Evolutionary conservation across 2,113 vertebrate genomes (phyloP).

Genomic region (Rhea pennata): DNA sequence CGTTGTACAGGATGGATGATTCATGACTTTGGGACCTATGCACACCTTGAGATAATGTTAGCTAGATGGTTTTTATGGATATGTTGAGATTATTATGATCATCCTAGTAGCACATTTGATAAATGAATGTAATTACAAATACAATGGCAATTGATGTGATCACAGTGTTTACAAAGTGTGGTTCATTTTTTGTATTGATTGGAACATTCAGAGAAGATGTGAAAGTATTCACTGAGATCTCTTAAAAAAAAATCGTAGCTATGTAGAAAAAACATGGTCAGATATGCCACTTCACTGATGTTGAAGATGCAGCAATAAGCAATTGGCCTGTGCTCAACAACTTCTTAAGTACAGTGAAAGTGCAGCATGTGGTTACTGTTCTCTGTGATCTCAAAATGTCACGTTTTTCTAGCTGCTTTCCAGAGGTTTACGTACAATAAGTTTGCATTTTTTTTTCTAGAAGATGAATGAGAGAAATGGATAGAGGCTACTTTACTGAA

Average conservation of each 20-base stretch:
- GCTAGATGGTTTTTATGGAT: neutral
- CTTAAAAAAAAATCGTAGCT: accelerated
- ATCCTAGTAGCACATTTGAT: conserved; percentile 33
- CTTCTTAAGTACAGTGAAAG: accelerated
- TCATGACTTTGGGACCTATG: neutral
- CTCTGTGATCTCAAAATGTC: accelerated
- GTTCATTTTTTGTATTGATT: neutral
- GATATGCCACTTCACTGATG: accelerated
- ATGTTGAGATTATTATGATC: conserved; percentile 21
- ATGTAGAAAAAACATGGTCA: neutral
- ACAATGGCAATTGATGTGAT: conserved; percentile 46
- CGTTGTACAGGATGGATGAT: neutral
- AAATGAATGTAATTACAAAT: conserved; percentile 48
- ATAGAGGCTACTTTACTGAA: neutral
- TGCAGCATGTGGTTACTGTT: accelerated
- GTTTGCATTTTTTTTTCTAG: neutral
- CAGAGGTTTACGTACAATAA: accelerated
- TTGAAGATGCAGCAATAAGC: no score
- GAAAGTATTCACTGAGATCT: neutral
- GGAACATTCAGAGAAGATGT: neutral
- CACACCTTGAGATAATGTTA: neutral
- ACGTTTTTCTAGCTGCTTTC: neutral
- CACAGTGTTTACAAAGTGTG: conserved; percentile 10
- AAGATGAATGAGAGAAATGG: neutral
- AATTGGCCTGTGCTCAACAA: accelerated